phyloP scores from a whole-genome alignment of 23 tunicate species.

The Halocynthia roretzi region DNA sequence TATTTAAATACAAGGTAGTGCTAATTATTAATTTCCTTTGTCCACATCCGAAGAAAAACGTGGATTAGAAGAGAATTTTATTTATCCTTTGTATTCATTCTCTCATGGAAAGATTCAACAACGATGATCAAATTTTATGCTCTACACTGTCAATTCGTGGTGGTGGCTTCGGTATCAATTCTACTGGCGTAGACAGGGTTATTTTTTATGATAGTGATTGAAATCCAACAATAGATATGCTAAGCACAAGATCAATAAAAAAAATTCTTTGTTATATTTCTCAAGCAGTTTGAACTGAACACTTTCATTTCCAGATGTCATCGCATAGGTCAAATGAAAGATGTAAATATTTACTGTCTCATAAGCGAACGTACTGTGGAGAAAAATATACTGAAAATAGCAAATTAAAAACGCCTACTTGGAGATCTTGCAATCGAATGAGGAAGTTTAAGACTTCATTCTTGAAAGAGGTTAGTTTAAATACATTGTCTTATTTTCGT shows the following conservation, averaged over 20 bases:
- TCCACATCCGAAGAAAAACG: neutral
- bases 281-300: too few relatives aligned
- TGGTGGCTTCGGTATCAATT: conserved; percentile 96
- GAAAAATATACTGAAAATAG: conserved; percentile 92
- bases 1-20: too few relatives aligned
- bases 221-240: conserved; percentile 99
- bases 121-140: conserved; percentile 86
- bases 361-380: conserved; percentile 87
- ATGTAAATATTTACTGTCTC: conserved; percentile 90
- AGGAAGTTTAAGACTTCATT: conserved; percentile 89
- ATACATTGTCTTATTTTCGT: neutral
- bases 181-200: conserved; percentile 94
- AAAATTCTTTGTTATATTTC: neutral
- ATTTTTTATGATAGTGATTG: conserved; percentile 98
- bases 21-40: too few relatives aligned
- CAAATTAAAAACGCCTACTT: conserved; percentile 90
- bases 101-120: conserved; percentile 93
- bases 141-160: conserved; percentile 90
- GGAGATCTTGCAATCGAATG: conserved; percentile 93
- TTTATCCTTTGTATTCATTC: conserved; percentile 1
- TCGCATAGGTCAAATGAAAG: conserved; percentile 96
- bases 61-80: neutral
- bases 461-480: conserved; percentile 54
- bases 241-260: conserved; percentile 92
- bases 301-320: conserved; percentile 88